Conservation (phyloP, 2,888 invertebrate genomes). For the Lithophane ornitopus region DNA sequence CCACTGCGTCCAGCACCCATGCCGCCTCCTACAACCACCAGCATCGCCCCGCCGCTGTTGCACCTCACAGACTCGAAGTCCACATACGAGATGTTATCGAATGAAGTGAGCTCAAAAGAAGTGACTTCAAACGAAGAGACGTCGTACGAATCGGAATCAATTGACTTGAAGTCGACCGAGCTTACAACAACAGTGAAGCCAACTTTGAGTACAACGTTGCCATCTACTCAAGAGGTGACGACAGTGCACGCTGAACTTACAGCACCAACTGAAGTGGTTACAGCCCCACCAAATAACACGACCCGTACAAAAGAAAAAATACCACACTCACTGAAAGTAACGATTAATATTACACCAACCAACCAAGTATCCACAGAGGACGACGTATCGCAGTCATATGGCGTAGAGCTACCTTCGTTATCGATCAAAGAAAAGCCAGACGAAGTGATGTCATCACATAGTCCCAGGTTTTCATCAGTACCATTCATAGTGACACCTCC, state of each 20-base stretch:
- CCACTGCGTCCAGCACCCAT: neutral
- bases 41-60: neutral
- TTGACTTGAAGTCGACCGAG: conserved; percentile 28
- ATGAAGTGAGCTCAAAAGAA: conserved; percentile 39
- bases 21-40: neutral
- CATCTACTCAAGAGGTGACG: neutral
- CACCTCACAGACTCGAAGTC: conserved; percentile 26
- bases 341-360: conserved; percentile 45
- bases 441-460: neutral
- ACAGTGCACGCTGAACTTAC: neutral
- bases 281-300: neutral
- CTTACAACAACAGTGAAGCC: conserved; percentile 12
- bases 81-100: conserved; percentile 35
- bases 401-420: conserved; percentile 20
- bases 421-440: neutral
- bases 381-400: neutral
- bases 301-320: neutral
- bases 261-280: conserved; percentile 3
- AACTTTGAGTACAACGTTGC: neutral
- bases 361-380: neutral
- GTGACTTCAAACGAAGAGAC: conserved; percentile 11
- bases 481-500: neutral
- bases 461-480: conserved; percentile 12
- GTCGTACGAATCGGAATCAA: neutral
- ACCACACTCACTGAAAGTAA: conserved; percentile 36